Evolutionary conservation across 30 jellyfish, hydroid and myxozoan species (phyloP).

Genomic region (Aurelia sp.): DNA sequence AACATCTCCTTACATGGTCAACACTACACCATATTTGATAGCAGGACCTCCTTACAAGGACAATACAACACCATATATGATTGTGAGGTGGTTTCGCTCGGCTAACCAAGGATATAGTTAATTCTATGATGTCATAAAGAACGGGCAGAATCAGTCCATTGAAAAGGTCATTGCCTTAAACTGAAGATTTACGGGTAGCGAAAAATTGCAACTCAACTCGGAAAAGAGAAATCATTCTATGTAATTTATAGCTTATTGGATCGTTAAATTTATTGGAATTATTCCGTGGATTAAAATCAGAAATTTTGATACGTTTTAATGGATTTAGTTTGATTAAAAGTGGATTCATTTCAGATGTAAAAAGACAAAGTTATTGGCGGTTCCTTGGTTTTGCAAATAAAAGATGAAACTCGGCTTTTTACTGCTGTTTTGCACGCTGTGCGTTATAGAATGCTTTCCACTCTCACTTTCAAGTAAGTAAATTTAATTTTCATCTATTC

Average conservation of each 20-base stretch:
- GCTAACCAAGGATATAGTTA: slow-evolving; percentile 25
- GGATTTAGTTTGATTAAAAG: too few relatives aligned
- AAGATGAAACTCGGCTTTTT: slow-evolving; percentile 24
- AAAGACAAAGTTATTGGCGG: too few relatives aligned
- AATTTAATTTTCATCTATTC: too few relatives aligned
- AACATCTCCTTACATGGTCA: neutral
- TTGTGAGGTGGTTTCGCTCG: slow-evolving; percentile 17
- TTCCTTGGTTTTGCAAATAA: too few relatives aligned
- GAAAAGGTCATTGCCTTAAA: slow-evolving; percentile 30
- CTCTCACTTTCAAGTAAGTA: slow-evolving; percentile 23
- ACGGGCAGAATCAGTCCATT: neutral
- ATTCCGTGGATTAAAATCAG: too few relatives aligned
- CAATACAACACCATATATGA: slow-evolving; percentile 11
- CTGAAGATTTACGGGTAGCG: neutral
- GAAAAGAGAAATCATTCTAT: too few relatives aligned
- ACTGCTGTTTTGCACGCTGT: slow-evolving; percentile 7
- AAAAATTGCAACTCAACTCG: neutral
- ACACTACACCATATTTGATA: neutral
- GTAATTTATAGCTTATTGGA: too few relatives aligned
- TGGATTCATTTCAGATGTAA: too few relatives aligned
- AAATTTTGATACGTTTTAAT: too few relatives aligned
- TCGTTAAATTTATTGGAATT: too few relatives aligned
- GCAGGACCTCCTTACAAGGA: neutral
- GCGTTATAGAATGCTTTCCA: slow-evolving; percentile 42
- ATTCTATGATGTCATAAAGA: slow-evolving; percentile 13